Evolutionary conservation across 2,888 invertebrate genomes (phyloP).

Genomic region (Noctua comes): DNA sequence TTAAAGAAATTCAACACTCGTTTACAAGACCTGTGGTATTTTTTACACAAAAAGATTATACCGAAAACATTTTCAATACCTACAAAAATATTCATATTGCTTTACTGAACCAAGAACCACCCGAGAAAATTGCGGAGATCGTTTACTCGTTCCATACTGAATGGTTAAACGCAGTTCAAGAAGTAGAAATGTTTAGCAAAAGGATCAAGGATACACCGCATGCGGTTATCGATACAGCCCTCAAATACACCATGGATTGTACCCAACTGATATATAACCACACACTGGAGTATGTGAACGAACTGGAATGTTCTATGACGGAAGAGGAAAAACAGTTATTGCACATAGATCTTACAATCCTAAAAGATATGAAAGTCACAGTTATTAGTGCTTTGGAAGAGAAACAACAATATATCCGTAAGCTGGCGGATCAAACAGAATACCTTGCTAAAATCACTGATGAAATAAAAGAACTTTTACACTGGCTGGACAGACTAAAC

Average conservation of each 20-base stretch:
- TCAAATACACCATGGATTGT: conserved; percentile 70
- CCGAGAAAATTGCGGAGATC: conserved; percentile 59
- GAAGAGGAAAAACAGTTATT: conserved; percentile 61
- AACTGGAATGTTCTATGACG: conserved; percentile 43
- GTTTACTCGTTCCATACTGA: conserved; percentile 68
- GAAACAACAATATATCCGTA: conserved; percentile 64
- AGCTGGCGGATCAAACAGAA: conserved; percentile 69
- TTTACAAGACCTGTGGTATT: conserved; percentile 73
- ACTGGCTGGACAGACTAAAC: conserved; percentile 73
- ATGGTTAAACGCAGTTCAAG: conserved; percentile 73
- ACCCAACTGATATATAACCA: conserved; percentile 57
- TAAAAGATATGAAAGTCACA: conserved; percentile 69
- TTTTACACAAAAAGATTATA: conserved; percentile 73
- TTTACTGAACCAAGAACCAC: conserved; percentile 47
- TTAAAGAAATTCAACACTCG: conserved; percentile 71
- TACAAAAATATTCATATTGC: conserved; percentile 63
- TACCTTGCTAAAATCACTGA: conserved; percentile 63
- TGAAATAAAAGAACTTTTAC: conserved; percentile 74
- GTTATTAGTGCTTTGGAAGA: conserved; percentile 65
- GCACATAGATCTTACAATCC: conserved; percentile 61
- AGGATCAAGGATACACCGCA: conserved; percentile 67
- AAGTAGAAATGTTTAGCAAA: conserved; percentile 70
- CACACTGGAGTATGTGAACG: conserved; percentile 59
- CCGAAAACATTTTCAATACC: conserved; percentile 60
- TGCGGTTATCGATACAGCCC: conserved; percentile 63